phyloP scores from a whole-genome alignment of 2,888 invertebrate species.

The Acheta domesticus region DNA sequence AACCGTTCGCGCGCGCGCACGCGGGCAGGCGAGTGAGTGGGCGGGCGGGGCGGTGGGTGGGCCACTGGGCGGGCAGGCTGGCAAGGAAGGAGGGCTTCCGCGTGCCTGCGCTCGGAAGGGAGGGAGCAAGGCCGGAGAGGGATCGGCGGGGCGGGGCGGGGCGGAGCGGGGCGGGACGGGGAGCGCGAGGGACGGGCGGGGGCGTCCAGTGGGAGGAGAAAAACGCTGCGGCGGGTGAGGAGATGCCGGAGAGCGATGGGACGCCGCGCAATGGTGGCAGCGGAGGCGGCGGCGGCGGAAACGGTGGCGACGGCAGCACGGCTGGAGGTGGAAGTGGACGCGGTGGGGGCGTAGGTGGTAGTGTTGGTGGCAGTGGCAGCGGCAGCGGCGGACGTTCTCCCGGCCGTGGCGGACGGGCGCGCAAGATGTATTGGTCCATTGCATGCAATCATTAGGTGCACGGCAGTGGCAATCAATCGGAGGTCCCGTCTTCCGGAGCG shows the following conservation, averaged over 20 bases:
- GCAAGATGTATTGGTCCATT: conserved; percentile 18
- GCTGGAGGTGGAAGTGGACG: neutral
- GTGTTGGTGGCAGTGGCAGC: neutral
- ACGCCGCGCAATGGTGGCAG: neutral
- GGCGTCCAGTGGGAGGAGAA: neutral
- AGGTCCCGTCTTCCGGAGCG: conserved; percentile 7
- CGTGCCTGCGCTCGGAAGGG: neutral
- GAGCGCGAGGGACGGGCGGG: neutral
- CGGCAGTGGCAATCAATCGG: conserved; percentile 9
- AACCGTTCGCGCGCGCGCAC: neutral
- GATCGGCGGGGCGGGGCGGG: too few species aligned
- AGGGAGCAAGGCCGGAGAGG: neutral
- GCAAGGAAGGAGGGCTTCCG: neutral
- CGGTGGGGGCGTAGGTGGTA: neutral
- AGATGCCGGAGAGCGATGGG: neutral
- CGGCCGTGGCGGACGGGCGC: neutral
- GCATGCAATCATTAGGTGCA: conserved; percentile 18
- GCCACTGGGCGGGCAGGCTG: too few species aligned
- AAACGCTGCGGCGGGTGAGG: neutral
- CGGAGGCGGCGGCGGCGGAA: neutral
- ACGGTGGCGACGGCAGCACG: neutral
- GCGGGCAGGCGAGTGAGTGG: too few species aligned
- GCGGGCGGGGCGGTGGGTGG: too few species aligned
- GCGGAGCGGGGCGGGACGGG: neutral
- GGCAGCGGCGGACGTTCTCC: neutral